phyloP scores from a whole-genome alignment of 2,888 invertebrate genomes.

The Amphipoea oculea region DNA sequence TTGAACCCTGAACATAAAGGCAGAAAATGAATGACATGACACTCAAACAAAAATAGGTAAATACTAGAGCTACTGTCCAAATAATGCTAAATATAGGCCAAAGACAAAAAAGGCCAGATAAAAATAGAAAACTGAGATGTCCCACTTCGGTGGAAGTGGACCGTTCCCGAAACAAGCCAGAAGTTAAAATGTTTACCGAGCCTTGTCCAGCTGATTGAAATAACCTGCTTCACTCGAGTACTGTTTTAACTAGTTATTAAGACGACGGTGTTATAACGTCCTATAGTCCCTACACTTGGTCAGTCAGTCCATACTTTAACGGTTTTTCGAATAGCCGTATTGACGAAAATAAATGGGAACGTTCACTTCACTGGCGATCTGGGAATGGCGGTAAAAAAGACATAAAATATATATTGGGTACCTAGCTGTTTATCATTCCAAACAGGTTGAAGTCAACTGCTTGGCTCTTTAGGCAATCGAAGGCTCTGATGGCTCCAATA shows the following conservation, averaged over 20 bases:
- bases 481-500: neutral
- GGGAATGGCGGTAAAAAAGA: conserved; percentile 46
- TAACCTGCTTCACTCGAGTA: conserved; percentile 39
- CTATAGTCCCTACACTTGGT: conserved; percentile 18
- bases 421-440: conserved; percentile 44
- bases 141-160: conserved; percentile 47
- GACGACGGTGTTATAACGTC: conserved; percentile 33
- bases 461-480: neutral
- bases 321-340: conserved; percentile 28
- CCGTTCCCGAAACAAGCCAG: conserved; percentile 47
- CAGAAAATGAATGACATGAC: neutral
- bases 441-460: conserved; percentile 30
- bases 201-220: conserved; percentile 58
- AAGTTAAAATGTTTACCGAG: conserved; percentile 51
- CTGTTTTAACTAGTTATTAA: conserved; percentile 57
- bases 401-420: conserved; percentile 46
- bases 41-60: neutral
- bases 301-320: conserved; percentile 13
- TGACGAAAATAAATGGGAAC: conserved; percentile 9
- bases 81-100: conserved; percentile 31
- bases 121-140: conserved; percentile 51
- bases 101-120: conserved; percentile 40
- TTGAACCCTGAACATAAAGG: neutral
- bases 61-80: conserved; percentile 5
- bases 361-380: conserved; percentile 25